phyloP scores from a whole-genome alignment of 2,888 invertebrate species.

The Apamea monoglypha region DNA sequence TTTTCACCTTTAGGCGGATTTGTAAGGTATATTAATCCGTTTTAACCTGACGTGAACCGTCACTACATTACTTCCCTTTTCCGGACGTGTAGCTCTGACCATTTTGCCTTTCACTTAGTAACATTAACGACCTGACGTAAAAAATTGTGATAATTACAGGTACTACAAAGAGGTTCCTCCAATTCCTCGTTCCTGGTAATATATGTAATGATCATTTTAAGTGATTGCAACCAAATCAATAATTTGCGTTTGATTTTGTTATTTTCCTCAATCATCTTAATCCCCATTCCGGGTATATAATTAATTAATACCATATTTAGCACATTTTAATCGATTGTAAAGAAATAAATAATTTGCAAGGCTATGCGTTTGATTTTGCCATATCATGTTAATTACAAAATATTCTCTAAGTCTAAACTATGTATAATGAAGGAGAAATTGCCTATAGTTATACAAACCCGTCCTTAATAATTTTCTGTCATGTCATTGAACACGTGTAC shows the following conservation, averaged over 20 bases:
- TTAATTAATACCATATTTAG: neutral
- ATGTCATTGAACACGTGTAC: constrained; percentile 32
- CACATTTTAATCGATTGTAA: constrained; percentile 4
- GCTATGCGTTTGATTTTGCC: constrained; percentile 10
- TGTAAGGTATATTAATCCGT: constrained; percentile 76
- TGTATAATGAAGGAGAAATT: neutral
- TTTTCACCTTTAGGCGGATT: constrained; percentile 86
- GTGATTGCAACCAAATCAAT: constrained; percentile 19
- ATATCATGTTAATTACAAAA: neutral
- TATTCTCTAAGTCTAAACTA: neutral
- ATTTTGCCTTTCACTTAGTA: constrained; percentile 1
- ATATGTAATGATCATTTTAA: neutral
- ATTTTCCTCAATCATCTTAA: neutral
- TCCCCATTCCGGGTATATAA: constrained; percentile 78
- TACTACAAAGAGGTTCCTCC: constrained; percentile 88
- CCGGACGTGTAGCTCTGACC: neutral
- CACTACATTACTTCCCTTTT: constrained; percentile 8
- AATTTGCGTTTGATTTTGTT: constrained; percentile 7
- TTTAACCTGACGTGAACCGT: constrained; percentile 11
- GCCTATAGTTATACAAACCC: neutral
- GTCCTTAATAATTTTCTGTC: neutral
- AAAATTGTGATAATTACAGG: constrained; percentile 71
- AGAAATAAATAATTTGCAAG: constrained; percentile 23
- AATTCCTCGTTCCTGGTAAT: constrained; percentile 82
- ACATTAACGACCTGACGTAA: neutral